Conservation (phyloP, 2,888 invertebrate species). For the Microplitis manilae region DNA sequence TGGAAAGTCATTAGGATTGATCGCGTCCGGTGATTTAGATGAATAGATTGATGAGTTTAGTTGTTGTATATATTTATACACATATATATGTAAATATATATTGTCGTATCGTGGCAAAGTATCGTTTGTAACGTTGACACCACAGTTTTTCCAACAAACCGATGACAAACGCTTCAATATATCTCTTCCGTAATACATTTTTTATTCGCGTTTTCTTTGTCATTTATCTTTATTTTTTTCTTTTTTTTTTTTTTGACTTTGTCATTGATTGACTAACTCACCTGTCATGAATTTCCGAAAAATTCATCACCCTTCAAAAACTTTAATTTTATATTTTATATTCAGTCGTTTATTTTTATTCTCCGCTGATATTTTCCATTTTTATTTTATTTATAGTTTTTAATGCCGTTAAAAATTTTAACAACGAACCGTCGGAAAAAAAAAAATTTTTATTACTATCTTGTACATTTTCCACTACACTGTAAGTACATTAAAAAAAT, state of each 20-base stretch:
- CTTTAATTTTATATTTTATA: not conserved
- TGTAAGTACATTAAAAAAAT: conserved; percentile 25
- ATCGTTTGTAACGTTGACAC: conserved; percentile 19
- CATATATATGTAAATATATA: not conserved
- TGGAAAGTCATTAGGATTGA: conserved; percentile 42
- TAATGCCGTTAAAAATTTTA: conserved; percentile 22
- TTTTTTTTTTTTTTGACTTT: conserved; percentile 6
- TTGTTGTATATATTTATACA: not conserved
- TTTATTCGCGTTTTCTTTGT: conserved; percentile 5
- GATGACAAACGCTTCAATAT: conserved; percentile 36
- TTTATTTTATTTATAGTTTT: conserved; percentile 4
- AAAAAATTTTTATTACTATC: not conserved
- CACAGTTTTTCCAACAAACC: conserved; percentile 17
- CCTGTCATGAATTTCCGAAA: not conserved
- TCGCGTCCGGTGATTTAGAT: conserved; percentile 39
- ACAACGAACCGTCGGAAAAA: conserved; percentile 20
- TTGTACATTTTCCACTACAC: conserved; percentile 16
- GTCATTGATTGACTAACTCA: not conserved
- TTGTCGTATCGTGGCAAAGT: not conserved
- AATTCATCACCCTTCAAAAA: not conserved
- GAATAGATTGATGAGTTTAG: conserved; percentile 25
- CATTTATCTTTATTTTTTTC: not conserved
- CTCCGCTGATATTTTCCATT: not conserved
- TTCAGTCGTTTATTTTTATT: not conserved
- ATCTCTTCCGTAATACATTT: conserved; percentile 3